Percentiles rank a stretch among this genome's conserved stretches.
Evolutionary conservation across 2,113 vertebrate species (phyloP).

Genomic region (Blennius ocellaris): DNA sequence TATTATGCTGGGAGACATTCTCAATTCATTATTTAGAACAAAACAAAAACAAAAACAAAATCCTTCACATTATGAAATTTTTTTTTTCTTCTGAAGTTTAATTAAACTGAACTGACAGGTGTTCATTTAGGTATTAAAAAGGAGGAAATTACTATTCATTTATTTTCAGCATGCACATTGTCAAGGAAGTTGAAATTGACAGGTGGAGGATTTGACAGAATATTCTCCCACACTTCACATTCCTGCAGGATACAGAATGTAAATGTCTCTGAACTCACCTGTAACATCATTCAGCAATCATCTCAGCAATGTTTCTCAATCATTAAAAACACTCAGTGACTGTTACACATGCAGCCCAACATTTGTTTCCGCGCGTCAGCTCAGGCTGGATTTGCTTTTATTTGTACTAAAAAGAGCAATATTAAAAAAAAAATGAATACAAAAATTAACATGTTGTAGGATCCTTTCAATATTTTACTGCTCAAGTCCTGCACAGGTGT

Average conservation of each 20-base stretch:
- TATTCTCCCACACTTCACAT: neutral
- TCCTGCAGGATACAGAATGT: neutral
- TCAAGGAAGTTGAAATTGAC: neutral
- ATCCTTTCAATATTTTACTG: neutral
- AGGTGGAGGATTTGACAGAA: neutral
- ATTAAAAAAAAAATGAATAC: too few relatives aligned
- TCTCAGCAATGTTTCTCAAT: neutral
- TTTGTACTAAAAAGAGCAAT: too few relatives aligned
- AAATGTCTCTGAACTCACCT: neutral
- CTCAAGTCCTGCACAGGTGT: neutral
- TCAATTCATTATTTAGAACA: too few relatives aligned
- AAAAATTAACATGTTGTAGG: neutral
- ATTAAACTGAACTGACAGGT: neutral
- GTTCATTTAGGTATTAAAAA: slow-evolving; percentile 8
- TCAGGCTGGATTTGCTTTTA: too few relatives aligned
- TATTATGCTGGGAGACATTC: too few relatives aligned
- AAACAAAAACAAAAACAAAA: too few relatives aligned
- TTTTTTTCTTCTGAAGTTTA: neutral
- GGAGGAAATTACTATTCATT: neutral
- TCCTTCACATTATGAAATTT: too few relatives aligned
- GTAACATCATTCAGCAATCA: neutral
- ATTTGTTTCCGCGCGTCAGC: neutral
- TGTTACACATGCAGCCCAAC: neutral
- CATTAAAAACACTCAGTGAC: neutral
- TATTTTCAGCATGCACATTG: neutral